phyloP scores from a whole-genome alignment of 2,888 invertebrate species.

The Chrysomela aeneicollis region DNA sequence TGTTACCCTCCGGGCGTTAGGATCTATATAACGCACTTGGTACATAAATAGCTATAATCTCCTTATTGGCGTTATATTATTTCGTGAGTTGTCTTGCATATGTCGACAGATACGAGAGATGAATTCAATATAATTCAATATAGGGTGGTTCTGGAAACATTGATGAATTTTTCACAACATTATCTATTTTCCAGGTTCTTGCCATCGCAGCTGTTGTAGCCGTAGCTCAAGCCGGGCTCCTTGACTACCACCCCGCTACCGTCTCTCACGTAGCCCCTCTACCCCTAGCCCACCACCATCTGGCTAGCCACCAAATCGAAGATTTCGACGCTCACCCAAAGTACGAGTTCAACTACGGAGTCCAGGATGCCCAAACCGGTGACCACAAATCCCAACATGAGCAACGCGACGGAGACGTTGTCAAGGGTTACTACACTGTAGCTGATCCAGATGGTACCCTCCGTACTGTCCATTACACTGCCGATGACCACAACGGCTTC shows the following conservation, averaged over 20 bases:
- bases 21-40: too few relatives aligned
- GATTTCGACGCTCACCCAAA: conserved; percentile 42
- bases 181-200: conserved; percentile 36
- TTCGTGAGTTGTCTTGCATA: too few relatives aligned
- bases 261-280: conserved; percentile 17
- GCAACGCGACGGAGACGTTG: conserved; percentile 65
- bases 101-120: too few relatives aligned
- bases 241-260: conserved; percentile 27
- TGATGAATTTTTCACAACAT: too few relatives aligned
- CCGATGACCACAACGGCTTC: conserved; percentile 67
- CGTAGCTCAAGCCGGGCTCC: conserved; percentile 36
- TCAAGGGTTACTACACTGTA: conserved; percentile 69
- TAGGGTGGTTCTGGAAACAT: too few relatives aligned
- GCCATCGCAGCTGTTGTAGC: conserved; percentile 37
- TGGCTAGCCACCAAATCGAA: not conserved
- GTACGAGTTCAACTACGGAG: conserved; percentile 64
- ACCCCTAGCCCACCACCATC: conserved; percentile 3
- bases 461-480: conserved; percentile 70
- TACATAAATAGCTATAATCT: too few relatives aligned
- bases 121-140: too few relatives aligned
- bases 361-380: conserved; percentile 66
- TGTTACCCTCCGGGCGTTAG: too few relatives aligned
- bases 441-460: conserved; percentile 69
- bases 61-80: too few relatives aligned
- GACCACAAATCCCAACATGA: conserved; percentile 66